Percentiles rank a stretch among this genome's conserved stretches.
Evolutionary conservation across 2,888 invertebrate genomes (phyloP).

Genomic region (Leptothorax acervorum): DNA sequence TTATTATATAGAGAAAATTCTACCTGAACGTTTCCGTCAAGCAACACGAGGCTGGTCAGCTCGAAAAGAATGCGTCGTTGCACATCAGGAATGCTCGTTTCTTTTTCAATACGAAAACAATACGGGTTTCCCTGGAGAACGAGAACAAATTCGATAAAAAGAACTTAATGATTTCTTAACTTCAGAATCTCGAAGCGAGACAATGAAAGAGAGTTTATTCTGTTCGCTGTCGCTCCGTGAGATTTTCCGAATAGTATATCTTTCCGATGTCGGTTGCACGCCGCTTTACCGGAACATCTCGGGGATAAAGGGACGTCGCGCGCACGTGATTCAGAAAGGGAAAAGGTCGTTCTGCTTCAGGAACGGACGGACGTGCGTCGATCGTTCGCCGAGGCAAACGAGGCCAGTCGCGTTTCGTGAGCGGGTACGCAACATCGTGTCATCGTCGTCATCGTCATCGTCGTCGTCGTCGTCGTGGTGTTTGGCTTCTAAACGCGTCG

Average conservation of each 20-base stretch:
- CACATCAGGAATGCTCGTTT: background rate
- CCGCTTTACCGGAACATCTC: background rate
- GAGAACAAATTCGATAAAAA: background rate
- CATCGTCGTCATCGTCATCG: constrained; percentile 15
- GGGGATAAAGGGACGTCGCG: background rate
- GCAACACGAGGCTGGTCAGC: background rate
- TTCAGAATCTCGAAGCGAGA: background rate
- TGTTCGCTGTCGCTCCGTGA: background rate
- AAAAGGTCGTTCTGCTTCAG: constrained; percentile 17
- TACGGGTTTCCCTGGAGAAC: background rate
- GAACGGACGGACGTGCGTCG: background rate
- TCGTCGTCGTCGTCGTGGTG: background rate
- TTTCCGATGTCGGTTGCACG: no score
- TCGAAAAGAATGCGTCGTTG: constrained; percentile 4
- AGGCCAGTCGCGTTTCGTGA: constrained; percentile 51
- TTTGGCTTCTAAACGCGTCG: constrained; percentile 61
- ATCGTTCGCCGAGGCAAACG: constrained; percentile 33
- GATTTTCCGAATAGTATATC: background rate
- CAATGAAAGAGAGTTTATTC: background rate
- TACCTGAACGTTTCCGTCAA: constrained; percentile 1
- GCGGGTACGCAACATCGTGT: background rate
- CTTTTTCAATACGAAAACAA: background rate
- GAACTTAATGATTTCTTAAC: background rate
- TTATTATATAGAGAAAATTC: background rate
- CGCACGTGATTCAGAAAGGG: constrained; percentile 12